Base-by-base conservation (phyloP, 2,113 vertebrate genomes). In the Vidua chalybeata region DNA sequence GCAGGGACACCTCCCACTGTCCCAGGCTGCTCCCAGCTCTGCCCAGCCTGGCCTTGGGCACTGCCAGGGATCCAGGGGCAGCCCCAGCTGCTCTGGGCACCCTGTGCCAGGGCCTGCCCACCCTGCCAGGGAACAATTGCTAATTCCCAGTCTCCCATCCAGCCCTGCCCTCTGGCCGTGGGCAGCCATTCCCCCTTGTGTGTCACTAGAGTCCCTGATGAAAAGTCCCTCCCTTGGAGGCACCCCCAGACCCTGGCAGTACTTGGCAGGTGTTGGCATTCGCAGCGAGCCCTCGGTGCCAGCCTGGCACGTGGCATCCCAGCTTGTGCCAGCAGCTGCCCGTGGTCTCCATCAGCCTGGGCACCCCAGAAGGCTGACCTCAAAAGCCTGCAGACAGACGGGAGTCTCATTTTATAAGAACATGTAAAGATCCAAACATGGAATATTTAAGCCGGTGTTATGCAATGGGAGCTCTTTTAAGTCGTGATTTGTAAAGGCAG, bases 401-500 rank as follows among this genome's bases (percentile, higher is more conserved):
- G 4, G 20, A 68, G 30, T 2, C 51, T 49, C 13, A 0, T 21
- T 90, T 64, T 22, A 3, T 69, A 39, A 45, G 67, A 58, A 33
- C 45, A 7, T 5, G 7, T 5, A 11, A 22, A 79, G 89, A 84
- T 37, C 21, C 69, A 63, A 88, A 27, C 43, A 1, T 8, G 8
- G 77, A 41, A 35, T 79, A 62, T 84, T 95, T 95, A 80, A 96
- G 77, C 84, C 19, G 18, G 10, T 61, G 41, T 92, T 91, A 88
- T 14, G 89, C 92, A 72, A 82, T 7, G 78, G 24, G 86, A 62
- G 55, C 94, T 91, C 80, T 94, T 84, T 90, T 49, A 90, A 94
- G 81, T 67, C 43, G 4, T 93, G 96, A 86, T 96, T 95, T 96
- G 78, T 92, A 56, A 74, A 95, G 95, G 88, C 92, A 88, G 51